Conservation (phyloP, 2,113 vertebrate genomes). For the Coracopsis vasa region DNA sequence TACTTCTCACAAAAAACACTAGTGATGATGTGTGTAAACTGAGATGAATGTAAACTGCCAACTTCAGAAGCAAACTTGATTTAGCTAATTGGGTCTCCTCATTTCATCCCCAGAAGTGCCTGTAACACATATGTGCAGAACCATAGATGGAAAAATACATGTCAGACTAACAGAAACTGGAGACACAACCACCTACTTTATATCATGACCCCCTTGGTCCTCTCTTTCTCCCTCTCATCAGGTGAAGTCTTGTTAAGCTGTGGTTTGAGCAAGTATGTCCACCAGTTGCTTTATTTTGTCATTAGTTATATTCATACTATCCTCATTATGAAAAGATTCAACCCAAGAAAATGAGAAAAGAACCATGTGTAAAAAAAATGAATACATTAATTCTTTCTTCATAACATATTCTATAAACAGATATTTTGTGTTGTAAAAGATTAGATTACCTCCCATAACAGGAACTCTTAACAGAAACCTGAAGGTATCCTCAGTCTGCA, state of each 20-base stretch:
- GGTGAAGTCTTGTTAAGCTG: not conserved
- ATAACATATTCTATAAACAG: not conserved
- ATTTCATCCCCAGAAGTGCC: not conserved
- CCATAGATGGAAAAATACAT: not conserved
- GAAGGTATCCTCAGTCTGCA: not conserved
- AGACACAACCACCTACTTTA: not conserved
- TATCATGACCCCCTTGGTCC: not conserved
- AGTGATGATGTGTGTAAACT: not conserved
- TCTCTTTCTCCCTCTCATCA: not conserved
- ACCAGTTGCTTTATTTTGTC: not conserved
- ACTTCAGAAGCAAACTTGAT: not conserved
- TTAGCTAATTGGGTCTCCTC: not conserved
- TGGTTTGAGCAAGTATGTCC: not conserved
- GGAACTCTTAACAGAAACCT: not conserved
- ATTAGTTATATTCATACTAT: not conserved
- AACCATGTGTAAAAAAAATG: not conserved
- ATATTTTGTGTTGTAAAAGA: not conserved
- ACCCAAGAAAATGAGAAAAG: not conserved
- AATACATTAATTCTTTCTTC: not conserved
- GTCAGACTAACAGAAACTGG: not conserved
- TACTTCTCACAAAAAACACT: not conserved
- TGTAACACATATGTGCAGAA: not conserved
- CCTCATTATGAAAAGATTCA: not conserved
- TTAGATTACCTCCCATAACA: not conserved
- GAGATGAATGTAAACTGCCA: not conserved